phyloP scores from a whole-genome alignment of 2,113 vertebrate genomes.

The Panurus biarmicus region DNA sequence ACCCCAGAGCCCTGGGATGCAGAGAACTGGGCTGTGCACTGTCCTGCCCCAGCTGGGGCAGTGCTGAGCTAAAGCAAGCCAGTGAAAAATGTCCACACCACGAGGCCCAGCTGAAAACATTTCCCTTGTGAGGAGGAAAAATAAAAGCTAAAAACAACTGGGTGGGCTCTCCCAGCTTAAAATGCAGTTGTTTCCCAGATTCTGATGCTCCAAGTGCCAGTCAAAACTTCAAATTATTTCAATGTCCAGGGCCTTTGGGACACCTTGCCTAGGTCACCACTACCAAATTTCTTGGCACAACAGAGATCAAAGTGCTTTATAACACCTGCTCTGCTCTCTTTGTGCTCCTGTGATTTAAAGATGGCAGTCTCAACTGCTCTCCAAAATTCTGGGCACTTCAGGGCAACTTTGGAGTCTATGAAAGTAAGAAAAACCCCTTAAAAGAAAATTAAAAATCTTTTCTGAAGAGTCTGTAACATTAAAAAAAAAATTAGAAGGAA shows the following conservation, averaged over 20 bases:
- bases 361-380: neutral
- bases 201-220: neutral
- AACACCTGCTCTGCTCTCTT: neutral
- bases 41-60: neutral
- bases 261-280: neutral
- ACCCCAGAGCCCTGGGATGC: neutral
- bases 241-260: neutral
- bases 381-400: neutral
- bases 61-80: neutral
- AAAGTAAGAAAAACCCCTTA: neutral
- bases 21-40: neutral
- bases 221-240: neutral
- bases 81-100: neutral
- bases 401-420: neutral
- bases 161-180: neutral
- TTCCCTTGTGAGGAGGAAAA: neutral
- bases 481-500: neutral
- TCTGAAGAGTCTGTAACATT: neutral
- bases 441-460: neutral
- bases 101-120: neutral
- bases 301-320: neutral
- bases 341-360: neutral
- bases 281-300: neutral
- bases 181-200: neutral
- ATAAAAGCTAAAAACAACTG: neutral